phyloP scores from a whole-genome alignment of 2,888 invertebrate species.

The Caenorhabditis wallacei region DNA sequence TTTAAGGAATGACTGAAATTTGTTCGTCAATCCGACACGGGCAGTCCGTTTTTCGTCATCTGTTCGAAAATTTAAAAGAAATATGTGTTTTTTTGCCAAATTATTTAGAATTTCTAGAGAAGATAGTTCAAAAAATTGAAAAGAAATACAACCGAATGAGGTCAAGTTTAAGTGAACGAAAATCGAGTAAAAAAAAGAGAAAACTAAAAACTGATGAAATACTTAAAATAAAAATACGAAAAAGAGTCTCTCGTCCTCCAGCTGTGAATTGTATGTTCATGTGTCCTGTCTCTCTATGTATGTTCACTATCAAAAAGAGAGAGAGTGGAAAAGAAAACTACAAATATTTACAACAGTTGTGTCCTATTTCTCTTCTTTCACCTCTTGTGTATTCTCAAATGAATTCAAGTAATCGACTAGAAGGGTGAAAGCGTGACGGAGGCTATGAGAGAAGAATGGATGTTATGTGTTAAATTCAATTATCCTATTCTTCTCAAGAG shows the following conservation, averaged over 20 bases:
- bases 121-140: background rate
- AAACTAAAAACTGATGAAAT: slow-evolving; percentile 30
- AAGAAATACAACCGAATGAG: background rate
- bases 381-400: background rate
- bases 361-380: too few relatives aligned
- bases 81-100: too few relatives aligned
- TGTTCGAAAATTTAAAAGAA: too few relatives aligned
- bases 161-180: background rate
- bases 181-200: too few relatives aligned
- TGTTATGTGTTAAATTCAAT: background rate
- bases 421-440: background rate
- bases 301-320: slow-evolving; percentile 27
- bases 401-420: slow-evolving; percentile 2
- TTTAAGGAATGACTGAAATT: too few relatives aligned
- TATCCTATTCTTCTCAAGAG: background rate
- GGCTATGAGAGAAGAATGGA: background rate
- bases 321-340: slow-evolving; percentile 27
- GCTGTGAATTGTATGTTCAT: slow-evolving; percentile 21
- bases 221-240: slow-evolving; percentile 25
- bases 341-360: slow-evolving; percentile 50
- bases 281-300: slow-evolving; percentile 15
- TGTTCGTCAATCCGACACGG: too few relatives aligned
- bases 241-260: background rate
- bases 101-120: too few relatives aligned
- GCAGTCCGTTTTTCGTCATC: too few relatives aligned